These are phyloP conservation scores for Onchidella celtica DNA, from an alignment of 2,888 invertebrate species.

Conservation along the genomic window DNA sequence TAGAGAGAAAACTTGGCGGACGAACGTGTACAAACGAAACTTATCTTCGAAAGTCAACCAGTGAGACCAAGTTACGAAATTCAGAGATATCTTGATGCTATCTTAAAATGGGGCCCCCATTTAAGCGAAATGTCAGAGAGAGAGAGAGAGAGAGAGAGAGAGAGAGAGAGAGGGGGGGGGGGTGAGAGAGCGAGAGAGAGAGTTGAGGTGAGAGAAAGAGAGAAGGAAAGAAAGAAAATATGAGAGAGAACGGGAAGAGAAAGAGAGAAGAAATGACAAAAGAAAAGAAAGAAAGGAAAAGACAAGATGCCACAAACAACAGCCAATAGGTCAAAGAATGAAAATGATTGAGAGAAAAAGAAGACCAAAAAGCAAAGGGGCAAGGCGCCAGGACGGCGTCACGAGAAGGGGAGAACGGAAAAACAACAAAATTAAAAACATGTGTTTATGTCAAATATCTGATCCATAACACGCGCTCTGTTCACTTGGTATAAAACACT, in stretches of 20 bases:
- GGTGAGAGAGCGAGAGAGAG: constrained; percentile 4
- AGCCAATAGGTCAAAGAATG: background rate
- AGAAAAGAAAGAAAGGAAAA: background rate
- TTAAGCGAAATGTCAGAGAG: no score
- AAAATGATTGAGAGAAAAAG: background rate
- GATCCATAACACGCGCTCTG: no score
- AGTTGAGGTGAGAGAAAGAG: background rate
- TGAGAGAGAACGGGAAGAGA: background rate
- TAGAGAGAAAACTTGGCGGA: no score
- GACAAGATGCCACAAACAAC: background rate
- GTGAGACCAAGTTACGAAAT: no score
- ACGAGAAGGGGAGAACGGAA: background rate
- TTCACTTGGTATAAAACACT: no score
- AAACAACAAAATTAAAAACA: background rate
- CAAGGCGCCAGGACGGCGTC: no score
- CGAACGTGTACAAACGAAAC: no score
- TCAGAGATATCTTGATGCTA: no score
- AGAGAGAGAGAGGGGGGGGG: constrained; percentile 1
- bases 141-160: no score
- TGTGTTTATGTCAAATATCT: no score
- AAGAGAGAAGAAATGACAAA: background rate
- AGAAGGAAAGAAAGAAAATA: background rate
- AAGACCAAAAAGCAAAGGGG: background rate
- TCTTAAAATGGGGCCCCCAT: no score
- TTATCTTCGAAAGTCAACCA: no score